These are phyloP conservation scores for Chloropsis hardwickii DNA, from an alignment of 2,113 vertebrate species.

Conservation along the genomic window DNA sequence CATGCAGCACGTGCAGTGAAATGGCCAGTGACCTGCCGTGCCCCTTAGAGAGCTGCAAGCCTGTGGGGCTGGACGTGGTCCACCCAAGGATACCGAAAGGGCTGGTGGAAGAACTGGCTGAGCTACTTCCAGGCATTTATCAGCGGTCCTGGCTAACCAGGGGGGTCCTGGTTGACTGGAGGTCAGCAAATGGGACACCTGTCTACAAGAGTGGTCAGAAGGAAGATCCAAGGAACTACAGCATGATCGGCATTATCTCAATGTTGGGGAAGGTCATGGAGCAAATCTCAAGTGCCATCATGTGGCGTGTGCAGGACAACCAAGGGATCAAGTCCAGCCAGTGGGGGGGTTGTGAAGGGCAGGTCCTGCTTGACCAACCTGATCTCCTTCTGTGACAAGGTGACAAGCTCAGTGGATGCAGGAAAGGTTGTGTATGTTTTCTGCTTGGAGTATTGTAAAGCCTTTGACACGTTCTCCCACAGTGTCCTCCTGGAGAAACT, in stretches of 20 bases:
- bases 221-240: neutral
- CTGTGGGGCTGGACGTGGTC: neutral
- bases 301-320: neutral
- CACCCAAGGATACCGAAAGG: neutral
- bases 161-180: neutral
- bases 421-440: neutral
- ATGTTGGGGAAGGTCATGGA: neutral
- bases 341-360: neutral
- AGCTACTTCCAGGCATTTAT: neutral
- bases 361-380: neutral
- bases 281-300: neutral
- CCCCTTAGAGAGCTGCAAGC: neutral
- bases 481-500: neutral
- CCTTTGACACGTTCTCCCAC: neutral
- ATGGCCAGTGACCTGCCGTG: neutral
- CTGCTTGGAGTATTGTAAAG: neutral
- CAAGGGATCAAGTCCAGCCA: neutral
- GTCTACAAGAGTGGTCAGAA: neutral
- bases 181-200: neutral
- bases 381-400: neutral
- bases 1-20: fast-evolving
- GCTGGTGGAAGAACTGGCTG: neutral
- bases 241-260: neutral
- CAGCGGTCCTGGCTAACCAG: neutral
- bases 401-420: neutral